A percentile compares a stretch with the other conserved stretches of the same genome.
phyloP scores from a whole-genome alignment of 2,113 vertebrate species.

The Symphodus melops region DNA sequence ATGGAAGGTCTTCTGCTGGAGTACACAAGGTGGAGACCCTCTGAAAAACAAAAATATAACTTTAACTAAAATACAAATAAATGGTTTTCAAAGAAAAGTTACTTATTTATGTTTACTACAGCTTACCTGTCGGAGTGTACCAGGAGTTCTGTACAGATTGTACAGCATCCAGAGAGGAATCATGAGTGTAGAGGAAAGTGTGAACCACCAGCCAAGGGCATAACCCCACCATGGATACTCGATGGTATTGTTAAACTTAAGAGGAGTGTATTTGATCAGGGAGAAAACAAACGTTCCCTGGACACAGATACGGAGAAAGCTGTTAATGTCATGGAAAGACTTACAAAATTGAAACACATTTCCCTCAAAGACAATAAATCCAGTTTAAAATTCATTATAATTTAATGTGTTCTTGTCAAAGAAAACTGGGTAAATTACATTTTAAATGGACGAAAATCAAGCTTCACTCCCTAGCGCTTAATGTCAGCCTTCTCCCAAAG shows the following conservation, averaged over 20 bases:
- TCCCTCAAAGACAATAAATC: background rate
- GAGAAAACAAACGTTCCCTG: constrained; percentile 84
- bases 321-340: background rate
- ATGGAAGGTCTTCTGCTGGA: constrained; percentile 71
- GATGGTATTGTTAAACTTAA: constrained; percentile 84
- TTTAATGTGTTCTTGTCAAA: too few species aligned
- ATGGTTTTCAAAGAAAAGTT: background rate
- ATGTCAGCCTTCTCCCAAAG: too few species aligned
- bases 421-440: too few species aligned
- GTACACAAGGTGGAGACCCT: constrained; percentile 77
- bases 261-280: constrained; percentile 82
- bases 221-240: constrained; percentile 86
- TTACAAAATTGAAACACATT: background rate
- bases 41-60: constrained; percentile 54
- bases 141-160: constrained; percentile 73
- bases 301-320: constrained; percentile 29
- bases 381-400: too few species aligned
- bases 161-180: constrained; percentile 83
- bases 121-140: constrained; percentile 77
- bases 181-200: constrained; percentile 85
- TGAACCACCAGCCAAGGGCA: constrained; percentile 84
- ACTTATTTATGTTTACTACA: too few species aligned
- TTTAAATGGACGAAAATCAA: too few species aligned
- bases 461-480: too few species aligned
- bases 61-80: background rate